A percentile compares a stretch with the other conserved stretches of the same genome.
These are phyloP conservation scores for Lates calcarifer DNA, from an alignment of 2,113 vertebrate genomes.

Conservation along the genomic window DNA sequence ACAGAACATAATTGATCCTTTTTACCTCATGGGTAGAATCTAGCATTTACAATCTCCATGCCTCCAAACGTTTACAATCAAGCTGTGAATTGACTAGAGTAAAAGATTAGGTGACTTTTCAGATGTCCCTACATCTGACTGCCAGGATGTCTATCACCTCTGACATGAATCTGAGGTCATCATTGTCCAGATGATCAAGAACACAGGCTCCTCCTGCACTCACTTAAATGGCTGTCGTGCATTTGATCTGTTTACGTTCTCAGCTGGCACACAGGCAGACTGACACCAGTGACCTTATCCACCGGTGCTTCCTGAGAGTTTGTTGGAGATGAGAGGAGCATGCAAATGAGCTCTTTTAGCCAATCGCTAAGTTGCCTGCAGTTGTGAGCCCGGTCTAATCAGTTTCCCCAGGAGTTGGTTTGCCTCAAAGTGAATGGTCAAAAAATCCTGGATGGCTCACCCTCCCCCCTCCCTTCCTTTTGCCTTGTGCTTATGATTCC, in stretches of 20 bases:
- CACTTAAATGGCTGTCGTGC: constrained; percentile 35
- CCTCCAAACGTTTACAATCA: background rate
- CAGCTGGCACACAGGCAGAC: constrained; percentile 54
- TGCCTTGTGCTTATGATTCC: constrained; percentile 17
- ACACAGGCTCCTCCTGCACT: constrained; percentile 22
- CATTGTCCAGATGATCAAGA: constrained; percentile 37
- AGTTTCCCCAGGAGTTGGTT: constrained; percentile 59
- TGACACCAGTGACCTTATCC: constrained; percentile 78
- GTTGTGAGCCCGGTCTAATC: constrained; percentile 57
- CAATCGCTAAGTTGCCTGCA: constrained; percentile 61
- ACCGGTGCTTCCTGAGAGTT: constrained; percentile 65
- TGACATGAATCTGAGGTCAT: constrained; percentile 44
- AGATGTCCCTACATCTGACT: background rate
- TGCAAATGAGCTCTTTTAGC: constrained; percentile 74
- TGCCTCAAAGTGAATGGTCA: constrained; percentile 40
- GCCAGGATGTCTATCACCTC: constrained; percentile 15
- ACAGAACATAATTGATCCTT: background rate
- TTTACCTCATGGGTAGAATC: background rate
- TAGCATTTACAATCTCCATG: background rate
- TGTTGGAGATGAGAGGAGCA: constrained; percentile 66
- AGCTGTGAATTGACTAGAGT: background rate
- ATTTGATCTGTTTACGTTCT: constrained; percentile 71
- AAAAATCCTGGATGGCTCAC: constrained; percentile 29
- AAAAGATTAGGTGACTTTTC: background rate
- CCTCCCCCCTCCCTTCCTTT: background rate